A percentile compares a stretch with the other conserved stretches of the same genome.
Conservation (phyloP, 2,113 vertebrate species). For the Lophotis ruficrista region DNA sequence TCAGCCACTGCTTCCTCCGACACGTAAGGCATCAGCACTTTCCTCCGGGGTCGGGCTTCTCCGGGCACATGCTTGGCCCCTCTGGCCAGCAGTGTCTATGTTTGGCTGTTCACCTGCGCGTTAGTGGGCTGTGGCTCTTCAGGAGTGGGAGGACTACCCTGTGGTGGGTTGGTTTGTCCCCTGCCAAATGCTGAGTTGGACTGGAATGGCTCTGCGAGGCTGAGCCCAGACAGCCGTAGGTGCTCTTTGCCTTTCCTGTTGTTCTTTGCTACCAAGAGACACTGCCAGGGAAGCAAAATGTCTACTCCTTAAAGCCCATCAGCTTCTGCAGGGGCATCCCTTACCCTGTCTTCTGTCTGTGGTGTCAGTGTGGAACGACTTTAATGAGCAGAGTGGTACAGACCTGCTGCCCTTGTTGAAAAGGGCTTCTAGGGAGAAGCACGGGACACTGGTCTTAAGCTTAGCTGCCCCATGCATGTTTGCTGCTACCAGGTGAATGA, state of each 20-base stretch:
- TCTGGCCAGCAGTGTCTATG: neutral
- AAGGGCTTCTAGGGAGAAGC: neutral
- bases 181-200: neutral
- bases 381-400: neutral
- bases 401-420: neutral
- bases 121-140: neutral
- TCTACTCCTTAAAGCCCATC: neutral
- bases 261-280: neutral
- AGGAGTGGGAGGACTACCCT: neutral
- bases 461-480: neutral
- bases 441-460: neutral
- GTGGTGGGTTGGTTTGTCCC: neutral
- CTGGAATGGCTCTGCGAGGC: neutral
- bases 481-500: neutral
- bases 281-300: neutral
- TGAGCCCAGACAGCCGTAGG: neutral
- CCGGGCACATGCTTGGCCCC: accelerated
- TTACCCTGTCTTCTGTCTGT: neutral
- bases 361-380: neutral
- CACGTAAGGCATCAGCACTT: conserved; percentile 79
- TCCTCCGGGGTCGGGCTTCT: accelerated
- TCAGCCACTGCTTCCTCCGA: conserved; percentile 92
- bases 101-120: neutral
- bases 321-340: neutral
- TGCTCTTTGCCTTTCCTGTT: neutral